A percentile compares a stretch with the other conserved stretches of the same genome.
phyloP scores from a whole-genome alignment of 2,113 vertebrate species.

The Cebidichthys violaceus region DNA sequence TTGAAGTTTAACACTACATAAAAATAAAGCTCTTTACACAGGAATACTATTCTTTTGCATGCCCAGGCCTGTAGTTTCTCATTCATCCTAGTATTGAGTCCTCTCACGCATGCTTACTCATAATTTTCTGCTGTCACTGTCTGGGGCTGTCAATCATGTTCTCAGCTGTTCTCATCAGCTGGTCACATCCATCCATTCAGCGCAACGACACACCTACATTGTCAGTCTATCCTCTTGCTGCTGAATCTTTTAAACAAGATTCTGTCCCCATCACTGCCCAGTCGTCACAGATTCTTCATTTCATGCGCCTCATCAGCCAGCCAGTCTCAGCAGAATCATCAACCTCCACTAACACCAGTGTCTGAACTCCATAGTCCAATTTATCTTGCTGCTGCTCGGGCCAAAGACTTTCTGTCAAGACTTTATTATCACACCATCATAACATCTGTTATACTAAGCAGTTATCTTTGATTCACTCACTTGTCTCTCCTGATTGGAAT shows the following conservation, averaged over 20 bases:
- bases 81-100: not conserved
- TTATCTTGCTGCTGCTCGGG: not conserved
- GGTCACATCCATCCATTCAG: not conserved
- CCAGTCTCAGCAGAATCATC: not conserved
- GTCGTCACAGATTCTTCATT: not conserved
- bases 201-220: not conserved
- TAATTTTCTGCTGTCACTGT: not conserved
- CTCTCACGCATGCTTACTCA: not conserved
- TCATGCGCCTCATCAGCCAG: not conserved
- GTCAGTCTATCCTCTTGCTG: not conserved
- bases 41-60: not conserved
- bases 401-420: not conserved
- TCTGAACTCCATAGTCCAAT: not conserved
- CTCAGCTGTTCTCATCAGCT: not conserved
- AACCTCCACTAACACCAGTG: not conserved
- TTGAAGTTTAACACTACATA: constrained; percentile 8
- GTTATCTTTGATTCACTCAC: not conserved
- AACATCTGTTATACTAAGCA: not conserved
- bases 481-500: not conserved
- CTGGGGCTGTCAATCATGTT: not conserved
- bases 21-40: not conserved
- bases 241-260: not conserved
- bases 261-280: not conserved
- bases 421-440: not conserved
- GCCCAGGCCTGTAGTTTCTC: not conserved